phyloP scores from a whole-genome alignment of 2,797 vertebrate genomes.

The Halcyon leucocephala region DNA sequence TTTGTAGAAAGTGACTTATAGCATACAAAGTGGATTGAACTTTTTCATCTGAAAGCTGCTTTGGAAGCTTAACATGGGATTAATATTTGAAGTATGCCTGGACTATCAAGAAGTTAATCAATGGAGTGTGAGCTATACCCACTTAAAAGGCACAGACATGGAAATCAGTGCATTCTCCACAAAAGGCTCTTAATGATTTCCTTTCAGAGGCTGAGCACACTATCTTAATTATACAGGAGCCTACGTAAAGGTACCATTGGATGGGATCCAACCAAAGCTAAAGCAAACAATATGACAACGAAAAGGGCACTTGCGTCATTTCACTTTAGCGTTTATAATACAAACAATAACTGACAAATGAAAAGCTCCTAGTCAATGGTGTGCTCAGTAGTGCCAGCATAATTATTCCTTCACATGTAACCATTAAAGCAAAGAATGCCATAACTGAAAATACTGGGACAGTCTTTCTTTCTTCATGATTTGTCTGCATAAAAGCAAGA shows the following conservation, averaged over 20 bases:
- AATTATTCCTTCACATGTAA: slow-evolving; percentile 24
- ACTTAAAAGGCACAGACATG: slow-evolving; percentile 38
- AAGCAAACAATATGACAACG: slow-evolving; percentile 82
- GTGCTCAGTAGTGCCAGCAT: slow-evolving; percentile 49
- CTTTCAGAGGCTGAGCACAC: slow-evolving; percentile 65
- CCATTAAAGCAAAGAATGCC: slow-evolving; percentile 36
- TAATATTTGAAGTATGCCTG: slow-evolving; percentile 28
- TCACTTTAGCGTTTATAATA: slow-evolving; percentile 68
- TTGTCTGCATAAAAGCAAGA: not conserved
- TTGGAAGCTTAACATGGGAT: slow-evolving; percentile 18
- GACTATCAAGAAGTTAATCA: slow-evolving; percentile 22
- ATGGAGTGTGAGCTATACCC: not conserved
- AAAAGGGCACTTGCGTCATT: slow-evolving; percentile 79
- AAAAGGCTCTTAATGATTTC: slow-evolving; percentile 57
- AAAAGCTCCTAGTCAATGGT: slow-evolving; percentile 60
- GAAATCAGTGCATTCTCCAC: slow-evolving; percentile 32
- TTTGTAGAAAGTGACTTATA: not conserved
- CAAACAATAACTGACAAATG: slow-evolving; percentile 81
- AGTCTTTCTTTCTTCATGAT: not conserved
- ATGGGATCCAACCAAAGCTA: slow-evolving; percentile 71
- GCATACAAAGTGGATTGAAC: not conserved
- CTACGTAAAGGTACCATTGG: slow-evolving; percentile 75
- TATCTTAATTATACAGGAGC: slow-evolving; percentile 75
- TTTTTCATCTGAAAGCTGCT: not conserved
- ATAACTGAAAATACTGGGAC: not conserved